Conservation (phyloP, 2,797 vertebrate genomes). For the Nasua narica region DNA sequence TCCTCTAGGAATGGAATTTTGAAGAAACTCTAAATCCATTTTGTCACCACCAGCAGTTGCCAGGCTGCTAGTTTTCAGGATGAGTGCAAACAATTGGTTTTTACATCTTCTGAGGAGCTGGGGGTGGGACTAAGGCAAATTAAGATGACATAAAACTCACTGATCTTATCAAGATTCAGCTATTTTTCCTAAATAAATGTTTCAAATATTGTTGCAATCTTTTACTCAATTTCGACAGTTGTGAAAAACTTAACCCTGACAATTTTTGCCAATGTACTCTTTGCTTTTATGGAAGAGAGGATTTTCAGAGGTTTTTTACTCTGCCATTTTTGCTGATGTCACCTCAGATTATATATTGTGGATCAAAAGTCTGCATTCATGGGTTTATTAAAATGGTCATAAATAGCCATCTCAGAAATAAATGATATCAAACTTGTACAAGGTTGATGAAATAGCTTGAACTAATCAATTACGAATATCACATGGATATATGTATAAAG, state of each 20-base stretch:
- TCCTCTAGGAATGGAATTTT: background rate
- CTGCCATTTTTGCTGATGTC: background rate
- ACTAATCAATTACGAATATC: background rate
- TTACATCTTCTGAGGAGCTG: background rate
- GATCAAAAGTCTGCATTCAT: background rate
- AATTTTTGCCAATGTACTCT: background rate
- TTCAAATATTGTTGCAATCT: background rate
- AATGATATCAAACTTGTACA: background rate
- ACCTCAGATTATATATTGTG: background rate
- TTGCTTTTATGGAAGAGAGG: background rate
- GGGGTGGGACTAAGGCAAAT: background rate
- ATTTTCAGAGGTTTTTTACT: background rate
- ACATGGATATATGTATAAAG: background rate
- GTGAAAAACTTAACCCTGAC: background rate
- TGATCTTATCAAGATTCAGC: background rate
- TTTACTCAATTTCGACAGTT: background rate
- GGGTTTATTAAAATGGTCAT: background rate
- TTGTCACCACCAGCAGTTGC: background rate
- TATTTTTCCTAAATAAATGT: background rate
- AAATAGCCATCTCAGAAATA: background rate
- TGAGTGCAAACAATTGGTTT: background rate
- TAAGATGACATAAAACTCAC: background rate
- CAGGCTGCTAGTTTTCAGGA: background rate
- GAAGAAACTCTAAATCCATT: background rate
- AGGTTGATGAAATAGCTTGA: background rate